Evolutionary conservation across 2,888 invertebrate species (phyloP), one percentile per base, ranked within the genome.

Genomic region (Mesopsocus fuscifrons): DNA sequence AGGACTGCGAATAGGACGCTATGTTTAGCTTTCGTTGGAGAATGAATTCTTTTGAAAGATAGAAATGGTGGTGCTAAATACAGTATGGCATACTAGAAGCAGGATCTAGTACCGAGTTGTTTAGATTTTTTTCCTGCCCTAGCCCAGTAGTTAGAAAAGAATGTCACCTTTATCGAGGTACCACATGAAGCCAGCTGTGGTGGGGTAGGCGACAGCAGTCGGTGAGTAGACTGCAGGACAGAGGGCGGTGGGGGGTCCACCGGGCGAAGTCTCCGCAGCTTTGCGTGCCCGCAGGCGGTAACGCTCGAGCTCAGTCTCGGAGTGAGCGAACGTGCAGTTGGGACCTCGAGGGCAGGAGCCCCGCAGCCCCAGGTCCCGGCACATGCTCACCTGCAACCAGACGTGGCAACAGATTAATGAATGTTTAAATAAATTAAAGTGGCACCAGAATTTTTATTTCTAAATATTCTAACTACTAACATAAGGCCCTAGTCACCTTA

Each of bases 241-340:
- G 26, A 9, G 11, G 26, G 8, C 11, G 6, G 26, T 26, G 26
- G 26, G 26, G 26, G 26, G 26, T n/a, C n/a, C n/a, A n/a, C n/a
- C n/a, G 11, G 26, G 26, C 8, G 26, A 11, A 11, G 6, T 11
- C 6, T 9, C 6, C 26, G 26, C 26, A 6, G 26, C 6, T 6
- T 26, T 26, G 8, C 26, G 26, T 9, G 26, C 6, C 43, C 45
- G 6, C 20, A 13, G 18, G 17, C 38, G 38, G 21, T 18, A 80
- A 74, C 81, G 80, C 54, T 91, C 89, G 31, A 91, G 64, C 59
- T 94, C 94, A 49, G 88, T 83, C 49, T 83, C 82, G 1, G 84
- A 83, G 59, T 94, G 92, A 4, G 91, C 88, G 63, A 89, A 94
- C 1, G 85, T 88, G 59, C 94, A 94, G 52, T 77, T 77, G 34